Percentiles rank a stretch among this genome's conserved stretches.
Evolutionary conservation across 2,888 invertebrate species (phyloP).

Genomic region (Merodon equestris): DNA sequence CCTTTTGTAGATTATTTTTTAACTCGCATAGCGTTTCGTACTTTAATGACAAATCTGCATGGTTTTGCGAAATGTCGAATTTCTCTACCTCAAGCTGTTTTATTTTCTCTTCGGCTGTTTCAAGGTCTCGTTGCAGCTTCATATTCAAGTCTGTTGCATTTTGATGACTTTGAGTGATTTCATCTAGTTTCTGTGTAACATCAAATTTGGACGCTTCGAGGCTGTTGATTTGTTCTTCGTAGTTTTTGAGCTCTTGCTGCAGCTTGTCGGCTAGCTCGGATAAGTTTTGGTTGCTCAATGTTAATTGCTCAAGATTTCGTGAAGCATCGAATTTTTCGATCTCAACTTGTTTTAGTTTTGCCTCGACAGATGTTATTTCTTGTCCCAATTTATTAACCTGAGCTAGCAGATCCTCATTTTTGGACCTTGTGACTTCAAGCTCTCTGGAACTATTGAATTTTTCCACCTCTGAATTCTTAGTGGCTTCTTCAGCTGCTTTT

Average conservation of each 20-base stretch:
- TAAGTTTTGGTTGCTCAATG: conserved; percentile 70
- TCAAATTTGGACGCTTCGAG: conserved; percentile 77
- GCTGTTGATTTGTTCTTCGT: conserved; percentile 81
- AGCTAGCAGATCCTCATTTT: conserved; percentile 70
- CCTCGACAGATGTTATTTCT: conserved; percentile 82
- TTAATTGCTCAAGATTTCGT: conserved; percentile 69
- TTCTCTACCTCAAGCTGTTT: conserved; percentile 73
- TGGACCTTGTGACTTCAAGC: conserved; percentile 79
- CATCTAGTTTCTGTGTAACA: conserved; percentile 78
- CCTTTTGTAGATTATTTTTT: not conserved
- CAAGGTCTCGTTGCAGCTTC: conserved; percentile 72
- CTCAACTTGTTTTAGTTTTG: conserved; percentile 72
- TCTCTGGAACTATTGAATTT: conserved; percentile 80
- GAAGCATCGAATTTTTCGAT: conserved; percentile 40
- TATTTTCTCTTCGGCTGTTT: conserved; percentile 63
- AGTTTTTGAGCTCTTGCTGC: conserved; percentile 73
- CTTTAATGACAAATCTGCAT: conserved; percentile 68
- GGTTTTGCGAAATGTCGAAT: conserved; percentile 71
- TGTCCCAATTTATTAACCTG: conserved; percentile 82
- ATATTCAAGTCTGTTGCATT: conserved; percentile 72
- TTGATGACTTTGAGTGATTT: conserved; percentile 76
- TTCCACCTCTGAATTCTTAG: conserved; percentile 79
- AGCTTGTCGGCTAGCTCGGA: conserved; percentile 73
- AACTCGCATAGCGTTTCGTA: not conserved
- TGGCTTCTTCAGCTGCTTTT: not conserved